Percentiles rank a stretch among this genome's conserved stretches.
Conservation (phyloP, 2,888 invertebrate species). For the Cremastinae sp. region DNA sequence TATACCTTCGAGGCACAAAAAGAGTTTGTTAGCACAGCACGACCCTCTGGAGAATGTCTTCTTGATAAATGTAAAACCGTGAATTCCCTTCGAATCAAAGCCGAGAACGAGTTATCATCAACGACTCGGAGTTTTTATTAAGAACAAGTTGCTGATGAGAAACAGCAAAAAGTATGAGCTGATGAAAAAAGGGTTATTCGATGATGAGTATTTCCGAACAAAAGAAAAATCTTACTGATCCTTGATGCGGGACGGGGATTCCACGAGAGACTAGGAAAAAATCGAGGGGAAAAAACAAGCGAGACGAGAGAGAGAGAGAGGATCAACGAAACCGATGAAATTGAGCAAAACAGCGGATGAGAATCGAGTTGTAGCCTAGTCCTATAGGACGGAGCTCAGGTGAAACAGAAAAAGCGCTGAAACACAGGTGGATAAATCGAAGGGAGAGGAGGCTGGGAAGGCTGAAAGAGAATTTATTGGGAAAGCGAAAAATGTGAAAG, state of each 20-base stretch:
- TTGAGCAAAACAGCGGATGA: conserved; percentile 53
- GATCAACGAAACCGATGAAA: conserved; percentile 36
- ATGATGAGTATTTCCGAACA: conserved; percentile 33
- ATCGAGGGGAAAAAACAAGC: conserved; percentile 34
- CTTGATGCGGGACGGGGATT: conserved; percentile 33
- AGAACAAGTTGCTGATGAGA: conserved; percentile 8
- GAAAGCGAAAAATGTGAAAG: conserved; percentile 47
- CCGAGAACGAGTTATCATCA: no score
- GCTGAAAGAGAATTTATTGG: conserved; percentile 54
- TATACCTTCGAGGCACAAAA: no score
- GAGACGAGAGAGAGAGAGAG: conserved; percentile 7
- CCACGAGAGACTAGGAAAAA: conserved; percentile 31
- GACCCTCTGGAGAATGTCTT: neutral
- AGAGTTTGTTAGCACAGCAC: no score
- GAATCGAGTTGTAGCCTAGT: conserved; percentile 44
- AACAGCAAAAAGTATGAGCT: conserved; percentile 18
- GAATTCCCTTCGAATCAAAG: no score
- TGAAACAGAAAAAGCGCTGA: conserved; percentile 55
- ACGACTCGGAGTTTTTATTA: neutral
- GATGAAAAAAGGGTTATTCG: conserved; percentile 4
- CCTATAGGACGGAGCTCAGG: conserved; percentile 47
- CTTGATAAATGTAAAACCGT: neutral
- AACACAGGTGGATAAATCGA: conserved; percentile 49
- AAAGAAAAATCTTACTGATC: conserved; percentile 36
- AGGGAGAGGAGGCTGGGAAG: conserved; percentile 28